Evolutionary conservation across 1,140 invertebrate species (phyloP).

Genomic region (Holcopasites calliopsidis): DNA sequence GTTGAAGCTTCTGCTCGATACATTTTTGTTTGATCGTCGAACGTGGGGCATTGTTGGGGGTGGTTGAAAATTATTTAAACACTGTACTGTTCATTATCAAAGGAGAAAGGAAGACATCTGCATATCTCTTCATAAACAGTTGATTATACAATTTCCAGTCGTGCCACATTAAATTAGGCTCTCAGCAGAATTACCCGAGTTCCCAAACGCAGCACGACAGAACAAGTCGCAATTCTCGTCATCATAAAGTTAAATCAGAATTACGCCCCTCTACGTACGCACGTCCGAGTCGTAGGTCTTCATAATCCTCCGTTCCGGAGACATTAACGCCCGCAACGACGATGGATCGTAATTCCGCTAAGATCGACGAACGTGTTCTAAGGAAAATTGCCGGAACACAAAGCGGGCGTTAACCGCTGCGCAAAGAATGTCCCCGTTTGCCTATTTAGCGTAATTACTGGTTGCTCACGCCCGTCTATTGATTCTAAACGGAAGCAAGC

Average conservation of each 20-base stretch:
- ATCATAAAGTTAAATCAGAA: background rate
- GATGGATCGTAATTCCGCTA: background rate
- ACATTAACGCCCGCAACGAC: background rate
- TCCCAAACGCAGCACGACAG: background rate
- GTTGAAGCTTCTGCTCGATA: background rate
- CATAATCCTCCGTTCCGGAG: background rate
- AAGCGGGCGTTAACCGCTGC: too few relatives aligned
- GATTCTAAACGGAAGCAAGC: slow-evolving; percentile 52
- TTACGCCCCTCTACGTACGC: background rate
- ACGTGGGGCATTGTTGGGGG: too few relatives aligned
- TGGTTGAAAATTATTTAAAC: too few relatives aligned
- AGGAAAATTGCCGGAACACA: background rate
- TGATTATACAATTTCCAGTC: background rate
- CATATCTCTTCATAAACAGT: too few relatives aligned
- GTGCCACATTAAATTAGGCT: background rate
- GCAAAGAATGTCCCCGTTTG: too few relatives aligned
- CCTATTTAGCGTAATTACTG: slow-evolving; percentile 7
- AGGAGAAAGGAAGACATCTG: background rate
- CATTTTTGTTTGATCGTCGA: background rate
- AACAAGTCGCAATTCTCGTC: background rate
- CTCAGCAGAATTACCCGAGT: background rate
- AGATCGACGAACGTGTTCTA: background rate
- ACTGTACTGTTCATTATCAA: background rate
- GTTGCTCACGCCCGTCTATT: slow-evolving; percentile 34
- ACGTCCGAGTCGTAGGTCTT: background rate